Evolutionary conservation across 2,888 invertebrate species (phyloP), one percentile per base, ranked within the genome.

Genomic region (Odontocerum albicorne): DNA sequence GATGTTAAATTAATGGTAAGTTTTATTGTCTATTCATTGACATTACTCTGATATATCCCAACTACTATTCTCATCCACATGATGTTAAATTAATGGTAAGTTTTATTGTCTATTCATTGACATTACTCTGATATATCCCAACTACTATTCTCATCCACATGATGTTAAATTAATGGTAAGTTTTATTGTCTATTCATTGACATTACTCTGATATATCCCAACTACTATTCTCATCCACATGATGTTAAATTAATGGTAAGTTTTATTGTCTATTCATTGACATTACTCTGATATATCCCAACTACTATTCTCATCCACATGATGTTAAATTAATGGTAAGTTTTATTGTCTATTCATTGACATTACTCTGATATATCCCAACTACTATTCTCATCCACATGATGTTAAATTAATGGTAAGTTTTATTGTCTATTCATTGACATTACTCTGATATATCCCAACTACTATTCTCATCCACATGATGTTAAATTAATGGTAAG

Each of bases 21-120:
- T 69, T 40, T n/a, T n/a, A n/a, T n/a, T n/a, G n/a, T n/a, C n/a
- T n/a, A n/a, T n/a, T n/a, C n/a, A n/a, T n/a, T n/a, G n/a, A n/a
- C n/a, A n/a, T n/a, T n/a, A n/a, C n/a, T n/a, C 69, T 84, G n/a
- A 92, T 97, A 56, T 87, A 90, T 69, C 90, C 96, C 0, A 94
- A 95, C 69, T 96, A 96, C 69, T 88, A 85, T 64, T 71, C 81
- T 0, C 81, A 90, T 65, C 85, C 85, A 0, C 70, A 81, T 27
- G 95, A 95, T 66, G 67, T 91, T 16, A 79, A 83, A 62, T 71
- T 84, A 49, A 70, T 90, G 75, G 90, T 90, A 81, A 75, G 80
- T 69, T 40, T n/a, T n/a, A n/a, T n/a, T n/a, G n/a, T n/a, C n/a
- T n/a, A n/a, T n/a, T n/a, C n/a, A n/a, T n/a, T n/a, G n/a, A n/a